phyloP scores from a whole-genome alignment of 2,797 vertebrate genomes.

The Perodicticus potto region DNA sequence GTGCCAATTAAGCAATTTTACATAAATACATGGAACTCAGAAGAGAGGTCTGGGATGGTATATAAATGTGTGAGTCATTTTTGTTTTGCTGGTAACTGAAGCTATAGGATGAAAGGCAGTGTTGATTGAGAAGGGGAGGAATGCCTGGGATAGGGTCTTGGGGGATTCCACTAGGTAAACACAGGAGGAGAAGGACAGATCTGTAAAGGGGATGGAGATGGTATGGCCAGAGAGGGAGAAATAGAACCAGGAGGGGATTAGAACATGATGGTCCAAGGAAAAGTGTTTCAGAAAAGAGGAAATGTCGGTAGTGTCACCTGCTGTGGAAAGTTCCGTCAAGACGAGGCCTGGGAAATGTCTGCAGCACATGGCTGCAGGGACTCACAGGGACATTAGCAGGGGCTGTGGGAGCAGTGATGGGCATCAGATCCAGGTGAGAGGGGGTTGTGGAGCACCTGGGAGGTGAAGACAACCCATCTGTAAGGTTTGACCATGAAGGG shows the following conservation, averaged over 20 bases:
- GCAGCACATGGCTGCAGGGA: fast-evolving
- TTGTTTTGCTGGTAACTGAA: background rate
- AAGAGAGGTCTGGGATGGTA: background rate
- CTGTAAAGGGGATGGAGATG: background rate
- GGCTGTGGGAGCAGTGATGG: background rate
- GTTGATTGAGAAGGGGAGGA: background rate
- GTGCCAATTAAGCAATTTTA: background rate
- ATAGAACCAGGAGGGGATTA: background rate
- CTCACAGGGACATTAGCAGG: background rate
- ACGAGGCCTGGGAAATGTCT: background rate
- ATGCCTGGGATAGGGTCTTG: background rate
- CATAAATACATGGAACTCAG: background rate
- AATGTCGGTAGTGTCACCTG: background rate
- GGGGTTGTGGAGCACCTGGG: no score
- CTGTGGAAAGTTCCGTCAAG: background rate
- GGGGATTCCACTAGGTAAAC: background rate
- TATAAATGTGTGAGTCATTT: background rate
- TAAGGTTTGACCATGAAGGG: background rate
- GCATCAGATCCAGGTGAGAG: background rate
- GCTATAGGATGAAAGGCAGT: background rate
- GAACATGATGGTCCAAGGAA: background rate
- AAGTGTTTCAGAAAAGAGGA: background rate
- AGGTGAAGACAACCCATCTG: background rate
- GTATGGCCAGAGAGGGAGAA: background rate
- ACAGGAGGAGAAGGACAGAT: background rate